A percentile compares a stretch with the other conserved stretches of the same genome.
These are phyloP conservation scores for Corythornis vintsioides DNA, from an alignment of 2,113 vertebrate genomes.

Conservation along the genomic window DNA sequence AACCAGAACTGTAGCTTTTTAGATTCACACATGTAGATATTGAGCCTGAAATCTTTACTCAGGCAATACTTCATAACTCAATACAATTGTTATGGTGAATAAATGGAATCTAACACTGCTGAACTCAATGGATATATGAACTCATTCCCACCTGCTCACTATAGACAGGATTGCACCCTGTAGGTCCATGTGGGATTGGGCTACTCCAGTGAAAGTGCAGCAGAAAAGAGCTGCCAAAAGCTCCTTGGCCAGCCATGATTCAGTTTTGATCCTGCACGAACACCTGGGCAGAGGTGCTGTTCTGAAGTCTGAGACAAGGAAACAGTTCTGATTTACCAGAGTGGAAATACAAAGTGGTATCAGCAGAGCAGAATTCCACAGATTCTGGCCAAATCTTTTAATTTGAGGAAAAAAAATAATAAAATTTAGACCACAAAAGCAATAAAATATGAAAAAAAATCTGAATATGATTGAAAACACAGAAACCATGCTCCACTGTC, in stretches of 20 bases:
- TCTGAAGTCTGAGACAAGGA: background rate
- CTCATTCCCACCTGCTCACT: background rate
- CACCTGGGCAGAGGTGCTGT: background rate
- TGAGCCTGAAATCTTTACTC: background rate
- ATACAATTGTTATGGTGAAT: background rate
- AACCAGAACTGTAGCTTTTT: background rate
- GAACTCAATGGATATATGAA: background rate
- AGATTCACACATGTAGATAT: background rate
- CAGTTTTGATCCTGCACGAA: background rate
- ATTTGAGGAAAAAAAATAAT: background rate
- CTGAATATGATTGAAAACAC: background rate
- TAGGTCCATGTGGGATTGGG: background rate
- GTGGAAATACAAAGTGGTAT: background rate
- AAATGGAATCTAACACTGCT: background rate
- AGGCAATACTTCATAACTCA: background rate
- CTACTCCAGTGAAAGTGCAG: background rate
- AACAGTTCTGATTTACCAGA: background rate
- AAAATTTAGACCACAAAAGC: background rate
- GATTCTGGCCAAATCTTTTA: background rate
- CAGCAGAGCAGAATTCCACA: background rate
- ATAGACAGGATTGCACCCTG: background rate
- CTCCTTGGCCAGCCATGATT: background rate
- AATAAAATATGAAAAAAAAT: background rate
- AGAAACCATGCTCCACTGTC: background rate
- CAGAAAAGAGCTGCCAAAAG: background rate